phyloP scores from a whole-genome alignment of 2,113 vertebrate genomes.

The Empidonax alnorum region DNA sequence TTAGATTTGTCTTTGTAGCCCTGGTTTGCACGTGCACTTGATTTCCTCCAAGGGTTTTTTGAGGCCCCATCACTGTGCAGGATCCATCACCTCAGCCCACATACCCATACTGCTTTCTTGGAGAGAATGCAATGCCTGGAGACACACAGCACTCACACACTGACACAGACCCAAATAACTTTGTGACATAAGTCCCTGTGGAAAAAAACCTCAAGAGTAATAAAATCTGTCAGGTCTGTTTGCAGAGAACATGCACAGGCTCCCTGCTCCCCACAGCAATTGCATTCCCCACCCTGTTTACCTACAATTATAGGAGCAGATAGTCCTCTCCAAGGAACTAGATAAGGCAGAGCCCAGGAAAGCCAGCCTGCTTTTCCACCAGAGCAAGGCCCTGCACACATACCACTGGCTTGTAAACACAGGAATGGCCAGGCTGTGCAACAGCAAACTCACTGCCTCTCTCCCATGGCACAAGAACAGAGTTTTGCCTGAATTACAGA shows the following conservation, averaged over 20 bases:
- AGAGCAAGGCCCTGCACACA: neutral
- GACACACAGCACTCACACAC: neutral
- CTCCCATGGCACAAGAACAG: neutral
- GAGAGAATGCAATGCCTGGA: neutral
- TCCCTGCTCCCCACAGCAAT: neutral
- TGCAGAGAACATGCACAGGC: neutral
- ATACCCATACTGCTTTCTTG: neutral
- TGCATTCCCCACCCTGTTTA: neutral
- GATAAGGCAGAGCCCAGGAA: neutral
- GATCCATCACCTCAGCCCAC: neutral
- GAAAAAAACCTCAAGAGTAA: neutral
- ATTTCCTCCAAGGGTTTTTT: neutral
- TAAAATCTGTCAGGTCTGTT: neutral
- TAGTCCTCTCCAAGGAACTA: neutral
- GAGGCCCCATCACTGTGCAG: neutral
- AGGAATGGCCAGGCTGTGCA: neutral
- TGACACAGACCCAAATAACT: neutral
- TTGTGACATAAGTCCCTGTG: neutral
- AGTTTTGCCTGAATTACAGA: neutral
- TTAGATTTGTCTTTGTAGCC: neutral
- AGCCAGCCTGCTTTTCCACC: neutral
- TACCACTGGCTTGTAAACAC: neutral
- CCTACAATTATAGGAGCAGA: neutral
- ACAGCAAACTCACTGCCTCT: neutral
- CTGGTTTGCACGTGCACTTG: neutral